A percentile compares a stretch with the other conserved stretches of the same genome.
These are phyloP conservation scores for Chitala chitala DNA, from an alignment of 2,113 vertebrate genomes.

Conservation along the genomic window DNA sequence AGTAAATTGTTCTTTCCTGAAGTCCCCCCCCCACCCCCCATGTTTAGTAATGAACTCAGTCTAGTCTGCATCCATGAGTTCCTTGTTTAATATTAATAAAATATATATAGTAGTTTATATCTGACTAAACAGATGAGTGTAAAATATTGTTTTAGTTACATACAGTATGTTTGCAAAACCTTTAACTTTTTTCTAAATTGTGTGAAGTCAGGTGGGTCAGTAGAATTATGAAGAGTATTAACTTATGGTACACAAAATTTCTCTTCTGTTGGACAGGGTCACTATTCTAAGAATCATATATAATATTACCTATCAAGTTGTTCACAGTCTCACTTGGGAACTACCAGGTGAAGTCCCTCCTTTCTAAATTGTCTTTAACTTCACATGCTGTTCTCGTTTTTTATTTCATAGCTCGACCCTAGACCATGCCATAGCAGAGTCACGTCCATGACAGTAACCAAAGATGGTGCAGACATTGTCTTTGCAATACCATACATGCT, in stretches of 20 bases:
- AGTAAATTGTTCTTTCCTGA: no score
- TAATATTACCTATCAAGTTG: background rate
- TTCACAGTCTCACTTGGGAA: background rate
- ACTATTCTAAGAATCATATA: background rate
- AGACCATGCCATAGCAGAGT: no score
- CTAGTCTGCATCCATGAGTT: no score
- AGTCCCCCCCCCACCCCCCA: no score
- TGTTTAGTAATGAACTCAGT: no score
- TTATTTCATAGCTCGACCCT: no score
- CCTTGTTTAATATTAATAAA: no score
- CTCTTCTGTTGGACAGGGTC: background rate
- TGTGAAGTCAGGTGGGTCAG: background rate
- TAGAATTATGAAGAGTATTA: background rate
- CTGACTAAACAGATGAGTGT: background rate
- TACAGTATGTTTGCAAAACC: background rate
- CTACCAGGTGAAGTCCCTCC: background rate
- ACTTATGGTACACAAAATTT: background rate
- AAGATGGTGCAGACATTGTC: background rate
- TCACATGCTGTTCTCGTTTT: no score
- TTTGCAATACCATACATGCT: background rate
- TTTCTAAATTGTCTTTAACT: no score
- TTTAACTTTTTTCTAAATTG: no score
- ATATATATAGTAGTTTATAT: no score
- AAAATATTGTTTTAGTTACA: background rate
- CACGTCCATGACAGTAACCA: background rate